Evolutionary conservation across 2,888 invertebrate genomes (phyloP).

Genomic region (Alsophila aescularia): DNA sequence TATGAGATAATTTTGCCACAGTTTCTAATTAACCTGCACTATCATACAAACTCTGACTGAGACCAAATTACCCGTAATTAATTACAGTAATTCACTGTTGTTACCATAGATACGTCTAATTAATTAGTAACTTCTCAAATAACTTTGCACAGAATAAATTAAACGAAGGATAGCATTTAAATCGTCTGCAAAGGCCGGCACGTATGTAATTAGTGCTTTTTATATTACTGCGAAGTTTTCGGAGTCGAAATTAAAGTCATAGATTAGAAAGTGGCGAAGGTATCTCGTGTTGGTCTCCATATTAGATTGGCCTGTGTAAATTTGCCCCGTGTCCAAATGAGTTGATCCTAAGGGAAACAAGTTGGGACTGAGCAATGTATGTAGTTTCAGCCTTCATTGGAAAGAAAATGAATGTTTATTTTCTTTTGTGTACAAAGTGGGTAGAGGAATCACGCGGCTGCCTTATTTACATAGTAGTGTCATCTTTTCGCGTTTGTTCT

Average conservation of each 20-base stretch:
- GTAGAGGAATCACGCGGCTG: conserved; percentile 15
- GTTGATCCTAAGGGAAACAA: conserved; percentile 62
- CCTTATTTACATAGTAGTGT: conserved; percentile 25
- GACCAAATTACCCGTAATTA: neutral
- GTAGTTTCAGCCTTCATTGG: conserved; percentile 64
- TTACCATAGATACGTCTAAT: conserved; percentile 1
- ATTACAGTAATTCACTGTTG: conserved; percentile 2
- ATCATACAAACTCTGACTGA: neutral
- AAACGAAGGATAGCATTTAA: conserved; percentile 18
- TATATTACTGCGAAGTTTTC: conserved; percentile 37
- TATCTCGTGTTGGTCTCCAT: conserved; percentile 55
- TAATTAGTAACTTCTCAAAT: conserved; percentile 12
- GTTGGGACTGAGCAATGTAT: conserved; percentile 39
- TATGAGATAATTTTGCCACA: too few species aligned
- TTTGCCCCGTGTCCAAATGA: conserved; percentile 73
- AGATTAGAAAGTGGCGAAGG: conserved; percentile 60
- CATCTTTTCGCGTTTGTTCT: conserved; percentile 14
- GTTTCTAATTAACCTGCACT: too few species aligned
- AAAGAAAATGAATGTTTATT: conserved; percentile 51
- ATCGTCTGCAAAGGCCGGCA: conserved; percentile 20
- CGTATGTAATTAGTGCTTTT: conserved; percentile 26
- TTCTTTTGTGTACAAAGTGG: conserved; percentile 34
- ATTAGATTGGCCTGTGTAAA: conserved; percentile 77
- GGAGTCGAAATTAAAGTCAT: conserved; percentile 62
- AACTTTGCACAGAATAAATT: conserved; percentile 18